phyloP scores from a whole-genome alignment of 2,113 vertebrate species.

The Globicephala melas region DNA sequence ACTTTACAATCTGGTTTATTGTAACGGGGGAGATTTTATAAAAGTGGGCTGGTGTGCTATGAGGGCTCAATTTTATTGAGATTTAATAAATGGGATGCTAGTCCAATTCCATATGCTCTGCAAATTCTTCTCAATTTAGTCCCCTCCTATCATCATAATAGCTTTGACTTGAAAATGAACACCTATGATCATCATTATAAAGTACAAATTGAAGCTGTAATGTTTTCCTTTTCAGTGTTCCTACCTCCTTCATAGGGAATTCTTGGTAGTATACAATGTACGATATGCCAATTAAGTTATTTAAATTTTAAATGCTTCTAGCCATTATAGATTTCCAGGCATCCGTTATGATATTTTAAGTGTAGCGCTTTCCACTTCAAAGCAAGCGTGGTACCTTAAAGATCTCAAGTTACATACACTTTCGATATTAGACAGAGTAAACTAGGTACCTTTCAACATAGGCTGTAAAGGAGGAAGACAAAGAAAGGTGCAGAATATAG shows the following conservation, averaged over 20 bases:
- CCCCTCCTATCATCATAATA: background rate
- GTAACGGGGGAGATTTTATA: background rate
- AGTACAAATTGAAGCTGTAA: background rate
- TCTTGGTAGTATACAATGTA: background rate
- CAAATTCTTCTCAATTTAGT: background rate
- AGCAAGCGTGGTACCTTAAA: background rate
- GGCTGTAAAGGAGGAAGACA: background rate
- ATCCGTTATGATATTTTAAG: background rate
- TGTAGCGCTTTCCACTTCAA: background rate
- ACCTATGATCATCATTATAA: background rate
- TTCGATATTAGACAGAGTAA: background rate
- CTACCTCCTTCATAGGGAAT: background rate
- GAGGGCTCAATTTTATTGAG: background rate
- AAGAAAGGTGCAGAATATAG: background rate
- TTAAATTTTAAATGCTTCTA: background rate
- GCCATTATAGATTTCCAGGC: background rate
- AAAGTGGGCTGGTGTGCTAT: background rate
- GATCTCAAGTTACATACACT: background rate
- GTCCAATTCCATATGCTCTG: background rate
- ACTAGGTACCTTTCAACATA: background rate
- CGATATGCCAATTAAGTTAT: background rate
- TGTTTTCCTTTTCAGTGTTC: background rate
- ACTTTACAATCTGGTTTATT: background rate
- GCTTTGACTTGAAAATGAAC: background rate
- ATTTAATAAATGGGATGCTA: background rate